Evolutionary conservation across 2,113 vertebrate genomes (phyloP).

Genomic region (Cnemophilus loriae): DNA sequence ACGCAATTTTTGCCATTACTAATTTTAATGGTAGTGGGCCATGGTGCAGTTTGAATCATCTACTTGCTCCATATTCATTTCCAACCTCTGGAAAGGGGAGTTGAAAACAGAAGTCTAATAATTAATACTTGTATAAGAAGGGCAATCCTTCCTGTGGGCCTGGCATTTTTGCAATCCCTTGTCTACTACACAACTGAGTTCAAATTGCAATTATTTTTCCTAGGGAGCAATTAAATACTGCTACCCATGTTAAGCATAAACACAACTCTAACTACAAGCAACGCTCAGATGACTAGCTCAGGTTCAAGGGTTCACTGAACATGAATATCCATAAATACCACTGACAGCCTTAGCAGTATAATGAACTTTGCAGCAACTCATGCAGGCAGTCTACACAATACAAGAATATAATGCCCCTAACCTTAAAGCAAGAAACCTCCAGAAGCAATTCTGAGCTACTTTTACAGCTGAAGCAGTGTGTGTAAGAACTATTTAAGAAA

Average conservation of each 20-base stretch:
- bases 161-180: not conserved
- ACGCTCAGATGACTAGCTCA: constrained; percentile 71
- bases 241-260: constrained; percentile 65
- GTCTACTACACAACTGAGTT: not conserved
- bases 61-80: not conserved
- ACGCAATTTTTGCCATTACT: not conserved
- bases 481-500: constrained; percentile 13
- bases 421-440: constrained; percentile 30
- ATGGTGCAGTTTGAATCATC: fast-evolving
- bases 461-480: not conserved
- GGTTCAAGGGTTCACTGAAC: constrained; percentile 79
- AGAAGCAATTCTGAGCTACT: constrained; percentile 38
- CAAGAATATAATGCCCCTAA: constrained; percentile 46
- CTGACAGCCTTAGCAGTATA: constrained; percentile 67
- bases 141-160: not conserved
- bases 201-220: constrained; percentile 59
- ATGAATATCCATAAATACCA: constrained; percentile 71
- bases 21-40: not conserved
- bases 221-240: constrained; percentile 68
- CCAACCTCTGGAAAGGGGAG: not conserved
- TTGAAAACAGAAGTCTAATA: not conserved
- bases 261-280: constrained; percentile 57
- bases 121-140: not conserved
- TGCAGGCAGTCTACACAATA: constrained; percentile 64
- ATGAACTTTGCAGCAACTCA: constrained; percentile 72